Base-by-base conservation (phyloP, 2,888 invertebrate species). In the Oasisia sp. region DNA sequence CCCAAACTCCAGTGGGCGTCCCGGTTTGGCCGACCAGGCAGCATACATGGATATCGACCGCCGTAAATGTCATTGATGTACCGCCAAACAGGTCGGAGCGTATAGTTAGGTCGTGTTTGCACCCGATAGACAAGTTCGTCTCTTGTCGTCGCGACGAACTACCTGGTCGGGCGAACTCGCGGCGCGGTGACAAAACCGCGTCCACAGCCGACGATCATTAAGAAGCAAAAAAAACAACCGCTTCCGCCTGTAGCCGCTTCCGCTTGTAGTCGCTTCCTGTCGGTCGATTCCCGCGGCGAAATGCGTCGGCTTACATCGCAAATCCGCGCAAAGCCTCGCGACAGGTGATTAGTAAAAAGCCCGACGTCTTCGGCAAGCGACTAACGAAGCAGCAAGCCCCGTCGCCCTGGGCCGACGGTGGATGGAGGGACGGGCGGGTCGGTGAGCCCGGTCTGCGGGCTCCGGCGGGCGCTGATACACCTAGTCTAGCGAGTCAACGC, bases 261-360 rank as follows among this genome's bases (percentile, higher is more conserved):
- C 27, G 74, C 74, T n/a, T 74, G 74, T 74, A 19, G 74, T 27
- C 74, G 74, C 27, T 74, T 74, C 74, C 74, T 74, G 74, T 74
- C 74, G 19, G 74, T 74, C 74, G 74, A n/a, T 74, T 74, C 74
- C 74, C 74, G 74, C 74, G 74, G 74, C 74, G 74, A 74, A 74
- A 74, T 74, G 74, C 74, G 74, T 74, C 74, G 74, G 74, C 74
- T 74, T 74, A 74, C 74, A n/a, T 74, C 27, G 14, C 74, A n/a
- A 74, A n/a, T 74, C 74, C 27, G 74, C 74, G 74, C 74, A 74
- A 74, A 74, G 19, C 74, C 74, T n/a, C 74, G 74, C 74, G 74
- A 74, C 74, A 74, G 74, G 74, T 74, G 74, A 74, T 74, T 74
- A 74, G 74, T 74, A 74, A 74, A 74, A 74, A 74, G 74, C 74